These are phyloP conservation scores for Argyrosomus regius DNA, from an alignment of 2,797 vertebrate species.

Conservation along the genomic window DNA sequence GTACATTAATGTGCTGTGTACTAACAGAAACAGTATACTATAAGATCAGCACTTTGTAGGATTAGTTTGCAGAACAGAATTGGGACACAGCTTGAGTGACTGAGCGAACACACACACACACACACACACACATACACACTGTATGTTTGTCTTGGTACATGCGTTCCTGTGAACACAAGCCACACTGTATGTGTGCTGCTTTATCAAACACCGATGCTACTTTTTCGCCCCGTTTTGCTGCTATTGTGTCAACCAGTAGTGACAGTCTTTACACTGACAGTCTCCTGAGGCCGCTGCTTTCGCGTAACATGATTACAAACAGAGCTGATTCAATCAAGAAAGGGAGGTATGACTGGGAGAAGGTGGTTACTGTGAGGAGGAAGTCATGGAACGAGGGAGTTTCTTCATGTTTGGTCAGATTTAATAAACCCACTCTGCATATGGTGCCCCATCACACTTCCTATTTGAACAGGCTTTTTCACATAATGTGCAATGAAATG, in stretches of 20 bases:
- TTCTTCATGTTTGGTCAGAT: constrained; percentile 62
- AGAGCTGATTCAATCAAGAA: constrained; percentile 53
- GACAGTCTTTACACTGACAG: constrained; percentile 31
- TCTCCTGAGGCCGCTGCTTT: constrained; percentile 48
- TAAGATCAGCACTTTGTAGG: neutral
- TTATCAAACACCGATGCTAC: constrained; percentile 51
- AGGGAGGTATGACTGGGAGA: constrained; percentile 22
- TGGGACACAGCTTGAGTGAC: constrained; percentile 1
- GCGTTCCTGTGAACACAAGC: constrained; percentile 6
- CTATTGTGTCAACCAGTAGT: constrained; percentile 54
- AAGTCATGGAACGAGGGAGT: constrained; percentile 32
- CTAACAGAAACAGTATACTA: neutral
- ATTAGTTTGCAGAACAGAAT: neutral
- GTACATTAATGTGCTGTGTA: neutral
- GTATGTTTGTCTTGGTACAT: constrained; percentile 27
- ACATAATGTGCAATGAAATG: constrained; percentile 41
- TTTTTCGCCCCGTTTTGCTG: constrained; percentile 22
- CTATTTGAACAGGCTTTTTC: constrained; percentile 29
- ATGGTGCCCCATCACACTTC: constrained; percentile 21
- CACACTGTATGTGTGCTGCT: constrained; percentile 16
- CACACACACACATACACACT: neutral
- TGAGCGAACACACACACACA: constrained; percentile 14
- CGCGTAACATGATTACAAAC: constrained; percentile 59
- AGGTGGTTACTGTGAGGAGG: constrained; percentile 20
- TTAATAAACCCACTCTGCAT: constrained; percentile 53